These are phyloP conservation scores for Drosophila crucigera DNA, from an alignment of 2,888 invertebrate species.

Conservation along the genomic window DNA sequence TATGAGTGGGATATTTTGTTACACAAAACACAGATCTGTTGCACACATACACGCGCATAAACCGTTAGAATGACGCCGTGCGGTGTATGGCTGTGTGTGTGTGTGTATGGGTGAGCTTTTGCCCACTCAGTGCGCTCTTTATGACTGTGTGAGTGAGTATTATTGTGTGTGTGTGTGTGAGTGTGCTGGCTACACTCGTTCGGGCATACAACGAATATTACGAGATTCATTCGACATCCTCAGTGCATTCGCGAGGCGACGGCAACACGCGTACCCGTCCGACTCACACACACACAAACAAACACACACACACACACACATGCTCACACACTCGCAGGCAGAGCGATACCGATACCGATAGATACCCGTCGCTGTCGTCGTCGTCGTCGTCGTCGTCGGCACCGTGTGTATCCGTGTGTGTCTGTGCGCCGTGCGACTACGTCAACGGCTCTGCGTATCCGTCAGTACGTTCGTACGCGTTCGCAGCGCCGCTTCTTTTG, in stretches of 20 bases:
- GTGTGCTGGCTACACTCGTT: conserved; percentile 15
- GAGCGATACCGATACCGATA: conserved; percentile 64
- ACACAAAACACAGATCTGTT: conserved; percentile 75
- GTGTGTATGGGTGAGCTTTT: conserved; percentile 42
- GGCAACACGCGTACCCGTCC: conserved; percentile 30
- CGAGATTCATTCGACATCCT: conserved; percentile 65
- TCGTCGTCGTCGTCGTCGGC: conserved; percentile 1
- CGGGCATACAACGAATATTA: conserved; percentile 42
- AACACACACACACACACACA: conserved; percentile 12
- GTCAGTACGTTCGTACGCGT: conserved; percentile 81
- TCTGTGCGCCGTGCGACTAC: conserved; percentile 71
- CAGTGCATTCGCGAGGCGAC: conserved; percentile 54
- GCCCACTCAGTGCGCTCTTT: conserved; percentile 31
- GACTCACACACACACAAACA: conserved; percentile 9
- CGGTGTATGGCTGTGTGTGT: not conserved
- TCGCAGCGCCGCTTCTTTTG: conserved; percentile 79
- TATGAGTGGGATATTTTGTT: conserved; percentile 76
- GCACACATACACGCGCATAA: conserved; percentile 53
- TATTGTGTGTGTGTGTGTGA: conserved; percentile 16
- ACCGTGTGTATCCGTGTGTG: conserved; percentile 35
- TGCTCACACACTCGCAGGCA: conserved; percentile 8
- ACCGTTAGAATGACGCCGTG: conserved; percentile 63
- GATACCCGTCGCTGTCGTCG: conserved; percentile 34
- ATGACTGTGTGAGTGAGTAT: conserved; percentile 19
- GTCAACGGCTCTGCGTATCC: conserved; percentile 74